phyloP scores from a whole-genome alignment of 2,797 vertebrate species.

The Scolopax rusticola region DNA sequence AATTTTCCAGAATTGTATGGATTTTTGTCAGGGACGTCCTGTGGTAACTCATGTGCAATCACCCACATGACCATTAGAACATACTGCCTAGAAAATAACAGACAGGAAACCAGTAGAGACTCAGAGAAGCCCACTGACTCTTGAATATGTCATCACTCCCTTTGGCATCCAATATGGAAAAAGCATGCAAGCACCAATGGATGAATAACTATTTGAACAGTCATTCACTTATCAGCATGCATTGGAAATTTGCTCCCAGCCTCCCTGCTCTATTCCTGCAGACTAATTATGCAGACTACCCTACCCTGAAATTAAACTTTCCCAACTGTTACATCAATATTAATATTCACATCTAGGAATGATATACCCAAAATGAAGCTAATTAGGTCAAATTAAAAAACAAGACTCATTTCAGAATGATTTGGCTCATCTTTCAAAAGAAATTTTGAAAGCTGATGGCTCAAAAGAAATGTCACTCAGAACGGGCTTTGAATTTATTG shows the following conservation, averaged over 20 bases:
- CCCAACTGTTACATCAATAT: constrained; percentile 62
- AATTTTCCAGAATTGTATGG: neutral
- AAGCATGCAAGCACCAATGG: neutral
- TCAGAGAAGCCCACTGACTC: neutral
- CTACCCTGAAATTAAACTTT: constrained; percentile 72
- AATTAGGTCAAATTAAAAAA: constrained; percentile 55
- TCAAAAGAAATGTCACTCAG: neutral
- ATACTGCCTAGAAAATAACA: neutral
- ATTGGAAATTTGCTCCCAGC: constrained; percentile 4
- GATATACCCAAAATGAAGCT: neutral
- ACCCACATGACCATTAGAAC: neutral
- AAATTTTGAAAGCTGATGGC: neutral
- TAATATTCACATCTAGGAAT: constrained; percentile 18
- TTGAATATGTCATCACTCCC: neutral
- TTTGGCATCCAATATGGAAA: neutral
- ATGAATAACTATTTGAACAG: neutral
- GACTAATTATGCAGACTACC: constrained; percentile 64
- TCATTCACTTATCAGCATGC: neutral
- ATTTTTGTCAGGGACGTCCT: neutral
- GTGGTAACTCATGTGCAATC: neutral
- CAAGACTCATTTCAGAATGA: neutral
- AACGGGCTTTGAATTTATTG: neutral
- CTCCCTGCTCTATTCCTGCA: neutral
- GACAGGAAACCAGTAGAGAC: neutral
- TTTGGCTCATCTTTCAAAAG: neutral